phyloP scores from a whole-genome alignment of 2,888 invertebrate species.

The Perizoma affinitatum region DNA sequence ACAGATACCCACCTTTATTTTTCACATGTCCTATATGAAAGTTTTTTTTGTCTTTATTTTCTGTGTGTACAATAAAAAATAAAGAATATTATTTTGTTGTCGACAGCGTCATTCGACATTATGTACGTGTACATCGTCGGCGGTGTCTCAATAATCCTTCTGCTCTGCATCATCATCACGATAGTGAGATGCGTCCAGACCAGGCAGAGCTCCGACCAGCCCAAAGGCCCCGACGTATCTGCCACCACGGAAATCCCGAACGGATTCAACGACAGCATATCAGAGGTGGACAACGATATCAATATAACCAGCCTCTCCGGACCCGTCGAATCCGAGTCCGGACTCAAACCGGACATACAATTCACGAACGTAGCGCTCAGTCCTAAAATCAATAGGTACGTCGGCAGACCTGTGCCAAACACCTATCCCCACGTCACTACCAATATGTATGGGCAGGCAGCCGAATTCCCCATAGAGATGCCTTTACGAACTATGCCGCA shows the following conservation, averaged over 20 bases:
- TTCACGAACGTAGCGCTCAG: slow-evolving; percentile 74
- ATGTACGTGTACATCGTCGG: slow-evolving; percentile 93
- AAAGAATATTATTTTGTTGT: slow-evolving; percentile 16
- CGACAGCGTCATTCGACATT: slow-evolving; percentile 89
- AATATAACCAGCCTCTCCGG: slow-evolving; percentile 88
- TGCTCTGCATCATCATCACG: slow-evolving; percentile 89
- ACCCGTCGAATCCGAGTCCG: slow-evolving; percentile 83
- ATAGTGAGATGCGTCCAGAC: slow-evolving; percentile 88
- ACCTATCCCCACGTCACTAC: slow-evolving; percentile 79
- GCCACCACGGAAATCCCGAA: slow-evolving; percentile 91
- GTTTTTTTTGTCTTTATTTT: too few species aligned
- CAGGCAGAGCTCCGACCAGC: slow-evolving; percentile 85
- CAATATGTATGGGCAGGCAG: slow-evolving; percentile 81
- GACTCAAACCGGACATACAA: slow-evolving; percentile 75
- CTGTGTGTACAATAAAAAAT: too few species aligned
- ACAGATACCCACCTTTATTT: too few species aligned
- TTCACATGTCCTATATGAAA: too few species aligned
- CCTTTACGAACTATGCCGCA: slow-evolving; percentile 78
- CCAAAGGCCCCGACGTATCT: slow-evolving; percentile 88
- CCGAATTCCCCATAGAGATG: slow-evolving; percentile 82
- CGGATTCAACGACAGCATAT: slow-evolving; percentile 94
- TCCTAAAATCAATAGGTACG: slow-evolving; percentile 79
- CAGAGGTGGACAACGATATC: slow-evolving; percentile 92
- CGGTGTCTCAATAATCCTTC: slow-evolving; percentile 88
- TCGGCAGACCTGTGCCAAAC: slow-evolving; percentile 77